A percentile compares a stretch with the other conserved stretches of the same genome.
Evolutionary conservation across 2,888 invertebrate genomes (phyloP).

Genomic region (Synanthedon formicaeformis): DNA sequence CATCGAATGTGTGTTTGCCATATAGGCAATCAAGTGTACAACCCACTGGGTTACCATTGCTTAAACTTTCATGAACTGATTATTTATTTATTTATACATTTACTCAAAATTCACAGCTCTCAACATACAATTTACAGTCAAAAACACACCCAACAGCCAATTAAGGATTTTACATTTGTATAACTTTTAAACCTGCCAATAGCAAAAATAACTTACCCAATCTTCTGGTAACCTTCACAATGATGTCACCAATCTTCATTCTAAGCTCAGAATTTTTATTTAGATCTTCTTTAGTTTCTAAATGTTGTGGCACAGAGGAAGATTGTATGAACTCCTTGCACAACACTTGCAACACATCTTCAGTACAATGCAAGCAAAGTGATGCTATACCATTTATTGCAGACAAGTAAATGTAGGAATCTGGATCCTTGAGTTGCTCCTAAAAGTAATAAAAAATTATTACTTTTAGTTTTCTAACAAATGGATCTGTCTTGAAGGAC

Average conservation of each 20-base stretch:
- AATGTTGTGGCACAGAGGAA: slow-evolving; percentile 22
- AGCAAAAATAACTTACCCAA: slow-evolving; percentile 69
- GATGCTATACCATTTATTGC: slow-evolving; percentile 82
- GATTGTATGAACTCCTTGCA: slow-evolving; percentile 74
- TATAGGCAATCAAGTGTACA: too few species aligned
- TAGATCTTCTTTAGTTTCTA: slow-evolving; percentile 32
- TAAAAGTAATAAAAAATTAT: slow-evolving; percentile 31
- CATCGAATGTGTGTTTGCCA: too few species aligned
- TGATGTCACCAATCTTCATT: slow-evolving; percentile 84
- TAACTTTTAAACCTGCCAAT: background rate
- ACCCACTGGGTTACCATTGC: too few species aligned
- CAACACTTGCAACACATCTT: slow-evolving; percentile 75
- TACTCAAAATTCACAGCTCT: too few species aligned
- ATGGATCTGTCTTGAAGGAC: too few species aligned
- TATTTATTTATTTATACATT: too few species aligned
- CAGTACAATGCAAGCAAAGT: slow-evolving; percentile 75
- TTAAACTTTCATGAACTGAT: too few species aligned
- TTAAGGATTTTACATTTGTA: too few species aligned
- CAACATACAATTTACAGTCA: too few species aligned
- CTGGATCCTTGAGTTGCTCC: slow-evolving; percentile 81
- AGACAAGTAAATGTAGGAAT: slow-evolving; percentile 85
- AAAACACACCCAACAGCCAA: too few species aligned
- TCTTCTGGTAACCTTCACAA: slow-evolving; percentile 77
- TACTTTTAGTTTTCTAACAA: background rate
- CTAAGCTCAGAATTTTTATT: slow-evolving; percentile 69